A percentile compares a stretch with the other conserved stretches of the same genome.
phyloP scores from a whole-genome alignment of 2,888 invertebrate species.

The Cheilosia variabilis region DNA sequence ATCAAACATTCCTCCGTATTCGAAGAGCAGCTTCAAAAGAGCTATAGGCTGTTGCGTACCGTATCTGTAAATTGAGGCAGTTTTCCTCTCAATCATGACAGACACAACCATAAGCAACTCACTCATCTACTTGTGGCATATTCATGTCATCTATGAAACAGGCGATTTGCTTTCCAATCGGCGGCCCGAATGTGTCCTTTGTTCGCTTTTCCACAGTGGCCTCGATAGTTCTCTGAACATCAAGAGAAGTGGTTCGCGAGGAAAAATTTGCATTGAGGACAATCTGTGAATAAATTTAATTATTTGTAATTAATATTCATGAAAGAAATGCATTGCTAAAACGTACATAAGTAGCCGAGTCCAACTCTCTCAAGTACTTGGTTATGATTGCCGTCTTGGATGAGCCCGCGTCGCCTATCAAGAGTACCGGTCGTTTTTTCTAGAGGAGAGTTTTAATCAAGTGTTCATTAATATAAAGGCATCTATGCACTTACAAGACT shows the following conservation, averaged over 20 bases:
- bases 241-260: slow-evolving; percentile 94
- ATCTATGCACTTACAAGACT: slow-evolving; percentile 85
- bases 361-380: slow-evolving; percentile 90
- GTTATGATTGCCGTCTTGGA: slow-evolving; percentile 96
- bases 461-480: not conserved
- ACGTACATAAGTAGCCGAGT: slow-evolving; percentile 88
- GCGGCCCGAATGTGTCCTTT: slow-evolving; percentile 95
- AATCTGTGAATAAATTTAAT: slow-evolving; percentile 84
- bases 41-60: slow-evolving; percentile 98
- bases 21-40: slow-evolving; percentile 94
- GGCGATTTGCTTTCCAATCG: slow-evolving; percentile 93
- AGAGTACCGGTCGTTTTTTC: slow-evolving; percentile 90
- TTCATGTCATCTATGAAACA: slow-evolving; percentile 98
- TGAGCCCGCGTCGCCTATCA: slow-evolving; percentile 96
- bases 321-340: not conserved
- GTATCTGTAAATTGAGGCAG: slow-evolving; percentile 84
- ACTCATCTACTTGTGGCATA: slow-evolving; percentile 91
- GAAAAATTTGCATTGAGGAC: slow-evolving; percentile 95
- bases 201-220: slow-evolving; percentile 95
- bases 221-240: slow-evolving; percentile 94
- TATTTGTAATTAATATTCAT: not conserved
- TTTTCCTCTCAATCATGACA: no score
- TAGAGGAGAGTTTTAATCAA: slow-evolving; percentile 77
- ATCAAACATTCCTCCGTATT: slow-evolving; percentile 95
- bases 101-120: slow-evolving; percentile 66